These are phyloP conservation scores for Ctenochaetus hawaiiensis DNA, from an alignment of 2,797 vertebrate genomes.

Conservation along the genomic window DNA sequence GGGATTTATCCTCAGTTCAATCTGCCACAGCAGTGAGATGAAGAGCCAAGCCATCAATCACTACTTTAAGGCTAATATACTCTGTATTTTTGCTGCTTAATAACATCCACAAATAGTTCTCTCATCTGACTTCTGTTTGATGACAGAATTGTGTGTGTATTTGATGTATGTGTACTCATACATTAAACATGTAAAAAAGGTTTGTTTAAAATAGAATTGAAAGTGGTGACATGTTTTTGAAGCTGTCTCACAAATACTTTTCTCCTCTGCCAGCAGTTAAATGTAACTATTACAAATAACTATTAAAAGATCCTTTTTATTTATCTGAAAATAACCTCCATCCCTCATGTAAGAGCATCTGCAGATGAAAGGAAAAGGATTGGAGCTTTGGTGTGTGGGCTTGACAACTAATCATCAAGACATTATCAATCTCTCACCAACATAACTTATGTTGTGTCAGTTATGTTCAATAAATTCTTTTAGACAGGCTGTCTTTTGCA, in stretches of 20 bases:
- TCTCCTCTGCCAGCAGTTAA: neutral
- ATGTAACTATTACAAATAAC: conserved; percentile 7
- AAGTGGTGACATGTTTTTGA: conserved; percentile 4
- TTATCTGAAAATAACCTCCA: neutral
- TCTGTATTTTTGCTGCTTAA: too few relatives aligned
- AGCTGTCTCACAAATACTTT: neutral
- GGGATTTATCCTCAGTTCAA: too few relatives aligned
- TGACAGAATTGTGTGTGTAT: too few relatives aligned
- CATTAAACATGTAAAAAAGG: conserved; percentile 20
- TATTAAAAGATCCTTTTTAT: conserved; percentile 30
- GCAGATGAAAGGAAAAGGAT: neutral
- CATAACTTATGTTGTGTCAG: conserved; percentile 25
- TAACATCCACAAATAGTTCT: neutral
- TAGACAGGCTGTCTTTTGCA: conserved; percentile 23
- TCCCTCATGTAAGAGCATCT: neutral
- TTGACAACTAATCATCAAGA: conserved; percentile 9
- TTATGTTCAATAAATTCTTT: conserved; percentile 4
- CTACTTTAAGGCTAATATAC: too few relatives aligned
- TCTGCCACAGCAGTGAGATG: too few relatives aligned
- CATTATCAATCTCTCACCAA: conserved; percentile 5
- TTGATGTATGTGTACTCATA: neutral
- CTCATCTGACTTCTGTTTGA: too few relatives aligned
- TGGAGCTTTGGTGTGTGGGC: neutral
- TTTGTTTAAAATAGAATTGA: conserved; percentile 4
- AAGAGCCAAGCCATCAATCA: too few relatives aligned